phyloP scores from a whole-genome alignment of 1,140 invertebrate genomes.

The Panagrolaimus sp. region DNA sequence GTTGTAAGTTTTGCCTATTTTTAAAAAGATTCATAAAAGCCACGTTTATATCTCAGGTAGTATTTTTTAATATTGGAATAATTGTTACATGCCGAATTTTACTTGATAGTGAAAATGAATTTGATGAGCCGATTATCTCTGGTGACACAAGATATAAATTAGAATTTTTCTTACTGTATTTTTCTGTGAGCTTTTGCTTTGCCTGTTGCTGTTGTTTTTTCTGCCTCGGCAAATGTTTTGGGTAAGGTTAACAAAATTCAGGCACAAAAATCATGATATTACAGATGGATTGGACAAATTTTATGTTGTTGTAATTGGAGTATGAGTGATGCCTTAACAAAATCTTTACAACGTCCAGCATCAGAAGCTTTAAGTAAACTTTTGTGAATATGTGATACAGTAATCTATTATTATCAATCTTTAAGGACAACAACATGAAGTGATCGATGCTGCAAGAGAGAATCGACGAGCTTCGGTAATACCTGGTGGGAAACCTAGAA shows the following conservation, averaged over 20 bases:
- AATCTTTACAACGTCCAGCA: neutral
- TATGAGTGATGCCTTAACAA: neutral
- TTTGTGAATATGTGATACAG: too few relatives aligned
- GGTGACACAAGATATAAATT: neutral
- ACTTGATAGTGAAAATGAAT: slow-evolving; percentile 40
- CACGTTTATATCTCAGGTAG: slow-evolving; percentile 28
- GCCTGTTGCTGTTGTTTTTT: slow-evolving; percentile 46
- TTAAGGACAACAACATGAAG: too few relatives aligned
- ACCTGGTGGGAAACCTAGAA: too few relatives aligned
- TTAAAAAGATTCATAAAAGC: too few relatives aligned
- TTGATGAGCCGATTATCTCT: slow-evolving; percentile 35
- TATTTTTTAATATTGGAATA: slow-evolving; percentile 31
- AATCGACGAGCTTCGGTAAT: too few relatives aligned
- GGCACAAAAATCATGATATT: neutral
- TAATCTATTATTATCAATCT: too few relatives aligned
- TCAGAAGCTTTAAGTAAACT: slow-evolving; percentile 2
- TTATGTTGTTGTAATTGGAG: neutral
- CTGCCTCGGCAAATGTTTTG: slow-evolving; percentile 39
- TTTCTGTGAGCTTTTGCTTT: slow-evolving; percentile 43
- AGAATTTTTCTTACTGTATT: slow-evolving; percentile 17
- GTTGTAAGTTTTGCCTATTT: neutral
- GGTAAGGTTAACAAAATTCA: slow-evolving; percentile 15
- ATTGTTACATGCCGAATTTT: slow-evolving; percentile 37
- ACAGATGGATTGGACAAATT: slow-evolving; percentile 1
- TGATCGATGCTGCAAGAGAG: too few relatives aligned